Percentiles rank a stretch among this genome's conserved stretches.
These are phyloP conservation scores for Scomber colias DNA, from an alignment of 2,113 vertebrate genomes.

Conservation along the genomic window DNA sequence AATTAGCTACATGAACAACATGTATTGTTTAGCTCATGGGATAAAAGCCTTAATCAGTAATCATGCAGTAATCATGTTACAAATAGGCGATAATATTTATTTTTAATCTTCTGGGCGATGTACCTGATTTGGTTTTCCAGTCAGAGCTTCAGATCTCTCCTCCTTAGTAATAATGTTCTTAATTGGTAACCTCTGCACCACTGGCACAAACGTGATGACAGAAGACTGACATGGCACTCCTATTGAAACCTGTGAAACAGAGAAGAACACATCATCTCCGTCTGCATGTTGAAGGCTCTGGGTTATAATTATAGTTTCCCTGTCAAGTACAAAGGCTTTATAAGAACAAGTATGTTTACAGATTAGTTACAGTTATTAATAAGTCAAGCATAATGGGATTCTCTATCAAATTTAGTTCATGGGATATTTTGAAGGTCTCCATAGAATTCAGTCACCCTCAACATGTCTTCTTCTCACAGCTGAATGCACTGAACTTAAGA, in stretches of 20 bases:
- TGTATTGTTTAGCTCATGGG: not conserved
- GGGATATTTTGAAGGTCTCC: too few species aligned
- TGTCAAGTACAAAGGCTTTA: not conserved
- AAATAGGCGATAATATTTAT: not conserved
- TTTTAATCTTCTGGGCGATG: not conserved
- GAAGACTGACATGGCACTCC: constrained; percentile 76
- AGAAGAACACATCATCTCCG: not conserved
- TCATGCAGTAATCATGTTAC: not conserved
- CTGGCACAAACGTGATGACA: constrained; percentile 90
- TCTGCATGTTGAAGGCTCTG: not conserved
- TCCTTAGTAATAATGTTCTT: constrained; percentile 75
- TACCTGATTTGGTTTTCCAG: constrained; percentile 66
- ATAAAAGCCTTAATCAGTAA: not conserved
- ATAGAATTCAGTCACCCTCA: not conserved
- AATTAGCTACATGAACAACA: not conserved
- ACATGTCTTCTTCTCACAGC: not conserved
- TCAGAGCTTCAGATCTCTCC: constrained; percentile 23
- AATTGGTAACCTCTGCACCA: constrained; percentile 86
- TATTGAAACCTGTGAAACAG: constrained; percentile 68
- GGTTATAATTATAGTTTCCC: not conserved
- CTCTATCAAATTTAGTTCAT: too few species aligned
- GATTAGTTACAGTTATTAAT: not conserved
- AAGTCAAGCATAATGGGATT: too few species aligned
- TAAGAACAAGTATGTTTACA: not conserved
- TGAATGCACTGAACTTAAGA: not conserved